phyloP scores from a whole-genome alignment of 2,113 vertebrate species.

The Diadophis punctatus region DNA sequence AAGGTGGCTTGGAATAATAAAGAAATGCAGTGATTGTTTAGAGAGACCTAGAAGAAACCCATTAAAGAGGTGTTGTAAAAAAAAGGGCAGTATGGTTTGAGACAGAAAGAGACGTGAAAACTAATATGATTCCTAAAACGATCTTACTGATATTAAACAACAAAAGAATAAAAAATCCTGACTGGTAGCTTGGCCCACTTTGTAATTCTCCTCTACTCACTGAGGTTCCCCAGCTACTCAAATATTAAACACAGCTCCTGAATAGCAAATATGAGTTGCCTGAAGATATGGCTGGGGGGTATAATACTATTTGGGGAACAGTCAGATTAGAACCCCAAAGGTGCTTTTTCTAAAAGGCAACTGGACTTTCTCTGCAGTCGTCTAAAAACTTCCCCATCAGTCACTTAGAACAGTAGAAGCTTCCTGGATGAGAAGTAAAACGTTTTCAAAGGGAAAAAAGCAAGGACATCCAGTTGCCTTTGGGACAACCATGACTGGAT shows the following conservation, averaged over 20 bases:
- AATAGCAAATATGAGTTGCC: background rate
- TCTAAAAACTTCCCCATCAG: background rate
- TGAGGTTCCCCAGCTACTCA: background rate
- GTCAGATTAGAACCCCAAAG: background rate
- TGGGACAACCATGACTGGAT: too few relatives aligned
- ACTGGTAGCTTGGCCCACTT: background rate
- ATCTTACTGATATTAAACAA: background rate
- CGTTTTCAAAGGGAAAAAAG: background rate
- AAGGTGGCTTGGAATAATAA: background rate
- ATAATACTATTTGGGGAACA: background rate
- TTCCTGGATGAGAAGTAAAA: background rate
- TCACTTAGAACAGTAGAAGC: background rate
- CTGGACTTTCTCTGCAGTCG: background rate
- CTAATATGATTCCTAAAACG: background rate
- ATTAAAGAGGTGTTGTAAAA: background rate
- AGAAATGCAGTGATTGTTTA: background rate
- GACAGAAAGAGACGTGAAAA: background rate
- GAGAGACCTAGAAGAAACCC: background rate
- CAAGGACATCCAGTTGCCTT: too few relatives aligned
- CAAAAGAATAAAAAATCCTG: background rate
- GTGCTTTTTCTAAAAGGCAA: background rate
- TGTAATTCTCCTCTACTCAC: background rate
- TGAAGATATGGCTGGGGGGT: background rate
- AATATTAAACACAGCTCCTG: background rate
- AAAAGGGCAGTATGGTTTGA: background rate